Evolutionary conservation across 1,140 invertebrate species (phyloP).

Genomic region (Ips nitidus): DNA sequence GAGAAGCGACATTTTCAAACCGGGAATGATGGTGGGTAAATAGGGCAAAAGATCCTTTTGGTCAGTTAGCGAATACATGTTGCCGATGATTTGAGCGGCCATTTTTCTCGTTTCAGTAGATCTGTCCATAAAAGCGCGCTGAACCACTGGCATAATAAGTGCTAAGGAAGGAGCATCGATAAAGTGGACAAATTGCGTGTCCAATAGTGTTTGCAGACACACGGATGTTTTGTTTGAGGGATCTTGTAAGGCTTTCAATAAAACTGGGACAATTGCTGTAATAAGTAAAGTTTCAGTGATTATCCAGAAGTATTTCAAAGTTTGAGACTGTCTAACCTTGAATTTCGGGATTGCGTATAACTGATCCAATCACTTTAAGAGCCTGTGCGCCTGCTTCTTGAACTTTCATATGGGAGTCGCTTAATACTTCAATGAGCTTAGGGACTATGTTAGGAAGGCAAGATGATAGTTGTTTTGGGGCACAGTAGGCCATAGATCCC

Average conservation of each 20-base stretch:
- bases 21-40: conserved; percentile 94
- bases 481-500: conserved; percentile 97
- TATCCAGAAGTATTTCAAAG: neutral
- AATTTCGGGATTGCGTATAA: conserved; percentile 98
- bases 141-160: conserved; percentile 98
- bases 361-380: conserved; percentile 94
- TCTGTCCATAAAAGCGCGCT: conserved; percentile 94
- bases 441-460: conserved; percentile 98
- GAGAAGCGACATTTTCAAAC: conserved; percentile 91
- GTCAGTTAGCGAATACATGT: conserved; percentile 99
- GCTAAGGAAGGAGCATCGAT: conserved; percentile 98
- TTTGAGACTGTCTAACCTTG: conserved; percentile 63
- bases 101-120: conserved; percentile 98
- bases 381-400: conserved; percentile 95
- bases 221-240: conserved; percentile 93
- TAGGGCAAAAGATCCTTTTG: conserved; percentile 98
- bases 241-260: conserved; percentile 93
- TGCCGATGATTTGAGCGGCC: conserved; percentile 99
- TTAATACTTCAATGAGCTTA: conserved; percentile 95
- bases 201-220: conserved; percentile 88
- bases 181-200: conserved; percentile 99
- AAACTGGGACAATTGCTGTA: conserved; percentile 83
- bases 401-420: conserved; percentile 98
- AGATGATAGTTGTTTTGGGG: conserved; percentile 96
- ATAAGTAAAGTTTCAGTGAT: conserved; percentile 26